Conservation (phyloP, 2,113 vertebrate species). For the Nannospalax galili region DNA sequence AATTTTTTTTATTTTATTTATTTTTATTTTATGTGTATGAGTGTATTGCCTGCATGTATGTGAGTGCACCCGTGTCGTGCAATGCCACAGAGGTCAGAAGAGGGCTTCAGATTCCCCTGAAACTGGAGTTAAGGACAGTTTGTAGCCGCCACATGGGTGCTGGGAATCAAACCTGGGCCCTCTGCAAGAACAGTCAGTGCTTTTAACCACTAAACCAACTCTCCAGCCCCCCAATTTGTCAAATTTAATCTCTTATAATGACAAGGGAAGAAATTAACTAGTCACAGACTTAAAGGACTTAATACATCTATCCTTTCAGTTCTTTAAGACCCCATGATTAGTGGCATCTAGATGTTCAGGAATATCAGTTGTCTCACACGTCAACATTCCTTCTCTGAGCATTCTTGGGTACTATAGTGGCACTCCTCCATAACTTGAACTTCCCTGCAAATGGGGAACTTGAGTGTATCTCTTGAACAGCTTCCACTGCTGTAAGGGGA, state of each 20-base stretch:
- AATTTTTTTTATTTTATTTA: no score
- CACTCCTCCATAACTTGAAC: neutral
- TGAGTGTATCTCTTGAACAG: neutral
- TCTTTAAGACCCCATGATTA: constrained; percentile 18
- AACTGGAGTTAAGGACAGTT: no score
- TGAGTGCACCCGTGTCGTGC: no score
- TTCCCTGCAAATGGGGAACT: neutral
- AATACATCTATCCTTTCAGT: neutral
- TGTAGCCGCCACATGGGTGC: no score
- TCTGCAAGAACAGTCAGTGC: no score
- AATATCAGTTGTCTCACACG: neutral
- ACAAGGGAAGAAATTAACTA: neutral
- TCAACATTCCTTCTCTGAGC: neutral
- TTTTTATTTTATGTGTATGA: no score
- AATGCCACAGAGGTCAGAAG: no score
- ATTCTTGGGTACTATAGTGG: neutral
- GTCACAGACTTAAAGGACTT: neutral
- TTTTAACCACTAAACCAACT: no score
- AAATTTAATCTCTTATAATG: neutral
- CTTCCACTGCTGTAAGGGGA: neutral
- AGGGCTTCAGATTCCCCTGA: no score
- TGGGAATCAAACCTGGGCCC: no score
- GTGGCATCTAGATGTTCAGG: neutral
- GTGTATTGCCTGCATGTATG: no score
- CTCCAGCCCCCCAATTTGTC: neutral